Evolutionary conservation across 2,888 invertebrate genomes (phyloP).

Genomic region (Sphinx pinastri): DNA sequence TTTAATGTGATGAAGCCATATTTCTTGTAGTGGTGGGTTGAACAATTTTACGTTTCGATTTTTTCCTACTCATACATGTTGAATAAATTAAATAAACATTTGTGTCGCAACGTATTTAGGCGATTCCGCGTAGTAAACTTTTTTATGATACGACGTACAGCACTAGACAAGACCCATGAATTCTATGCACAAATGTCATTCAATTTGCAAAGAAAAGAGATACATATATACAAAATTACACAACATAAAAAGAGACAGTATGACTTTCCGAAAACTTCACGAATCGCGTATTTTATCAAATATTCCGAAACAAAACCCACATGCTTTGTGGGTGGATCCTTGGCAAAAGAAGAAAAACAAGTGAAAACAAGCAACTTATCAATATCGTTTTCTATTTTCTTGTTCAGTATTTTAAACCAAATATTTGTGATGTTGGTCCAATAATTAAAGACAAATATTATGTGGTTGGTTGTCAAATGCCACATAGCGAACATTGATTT

Average conservation of each 20-base stretch:
- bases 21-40: too few relatives aligned
- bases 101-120: not conserved
- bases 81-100: not conserved
- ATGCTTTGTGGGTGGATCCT: too few relatives aligned
- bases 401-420: not conserved
- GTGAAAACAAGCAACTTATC: too few relatives aligned
- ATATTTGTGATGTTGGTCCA: conserved; percentile 7
- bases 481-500: conserved; percentile 62
- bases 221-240: not conserved
- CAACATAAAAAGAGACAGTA: not conserved
- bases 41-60: too few relatives aligned
- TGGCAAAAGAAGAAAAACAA: too few relatives aligned
- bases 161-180: not conserved
- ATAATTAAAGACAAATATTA: conserved; percentile 31
- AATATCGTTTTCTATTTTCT: not conserved
- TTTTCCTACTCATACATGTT: too few relatives aligned
- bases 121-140: not conserved
- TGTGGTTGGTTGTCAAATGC: conserved; percentile 58
- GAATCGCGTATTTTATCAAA: not conserved
- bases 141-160: not conserved
- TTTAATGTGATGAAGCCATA: too few relatives aligned
- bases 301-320: not conserved
- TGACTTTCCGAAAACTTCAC: not conserved
- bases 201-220: not conserved
- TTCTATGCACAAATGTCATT: not conserved